Evolutionary conservation across 2,797 vertebrate genomes (phyloP).

Genomic region (Carcharodon carcharias): DNA sequence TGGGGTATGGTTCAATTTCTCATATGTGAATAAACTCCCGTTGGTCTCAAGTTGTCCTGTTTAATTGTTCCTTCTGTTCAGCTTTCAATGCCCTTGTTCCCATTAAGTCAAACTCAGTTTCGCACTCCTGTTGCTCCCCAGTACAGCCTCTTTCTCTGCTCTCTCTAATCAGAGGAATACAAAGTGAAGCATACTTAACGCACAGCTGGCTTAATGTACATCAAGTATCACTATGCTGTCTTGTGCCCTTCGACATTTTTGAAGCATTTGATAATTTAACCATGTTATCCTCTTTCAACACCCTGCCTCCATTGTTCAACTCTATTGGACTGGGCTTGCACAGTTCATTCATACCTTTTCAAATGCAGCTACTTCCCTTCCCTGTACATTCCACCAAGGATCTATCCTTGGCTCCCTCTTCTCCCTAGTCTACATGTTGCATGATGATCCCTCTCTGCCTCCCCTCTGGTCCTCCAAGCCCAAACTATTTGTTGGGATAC

Average conservation of each 20-base stretch:
- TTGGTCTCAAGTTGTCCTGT: background rate
- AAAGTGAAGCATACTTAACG: background rate
- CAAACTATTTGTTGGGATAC: background rate
- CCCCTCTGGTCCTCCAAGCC: background rate
- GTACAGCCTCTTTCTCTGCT: background rate
- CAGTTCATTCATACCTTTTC: background rate
- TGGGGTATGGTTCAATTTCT: background rate
- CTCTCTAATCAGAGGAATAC: background rate
- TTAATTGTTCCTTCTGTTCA: background rate
- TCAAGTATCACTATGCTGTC: background rate
- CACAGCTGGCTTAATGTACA: background rate
- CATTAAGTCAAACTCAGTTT: background rate
- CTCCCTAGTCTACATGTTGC: background rate
- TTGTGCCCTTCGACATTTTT: background rate
- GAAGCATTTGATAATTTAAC: background rate
- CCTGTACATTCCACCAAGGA: background rate
- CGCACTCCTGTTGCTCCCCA: background rate
- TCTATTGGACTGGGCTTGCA: background rate
- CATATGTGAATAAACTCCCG: background rate
- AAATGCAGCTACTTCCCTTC: background rate
- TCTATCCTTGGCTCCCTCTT: background rate
- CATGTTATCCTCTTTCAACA: background rate
- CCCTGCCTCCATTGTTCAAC: background rate
- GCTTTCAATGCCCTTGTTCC: background rate
- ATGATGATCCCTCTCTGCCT: background rate